Evolutionary conservation across 1,140 invertebrate species (phyloP).

Genomic region (Octopus bimaculoides): DNA sequence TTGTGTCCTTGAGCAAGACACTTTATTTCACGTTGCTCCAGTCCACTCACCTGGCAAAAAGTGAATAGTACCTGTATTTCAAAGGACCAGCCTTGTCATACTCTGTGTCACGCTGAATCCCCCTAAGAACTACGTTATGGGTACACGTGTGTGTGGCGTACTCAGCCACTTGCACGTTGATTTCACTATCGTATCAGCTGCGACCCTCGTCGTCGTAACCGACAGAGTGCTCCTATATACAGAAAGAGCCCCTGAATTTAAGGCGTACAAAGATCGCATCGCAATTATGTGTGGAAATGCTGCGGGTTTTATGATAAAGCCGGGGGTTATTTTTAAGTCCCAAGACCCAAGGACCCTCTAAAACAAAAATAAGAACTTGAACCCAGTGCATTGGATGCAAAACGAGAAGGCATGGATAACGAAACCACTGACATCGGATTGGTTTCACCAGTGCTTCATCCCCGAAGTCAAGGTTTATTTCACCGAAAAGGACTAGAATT

Average conservation of each 20-base stretch:
- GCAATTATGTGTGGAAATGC: not conserved
- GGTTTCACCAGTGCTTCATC: slow-evolving; percentile 1
- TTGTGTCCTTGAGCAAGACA: too few species aligned
- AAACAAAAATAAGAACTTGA: not conserved
- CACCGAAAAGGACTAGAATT: not conserved
- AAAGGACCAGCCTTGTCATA: too few species aligned
- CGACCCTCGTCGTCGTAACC: too few species aligned
- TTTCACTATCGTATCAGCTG: too few species aligned
- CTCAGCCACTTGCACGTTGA: too few species aligned
- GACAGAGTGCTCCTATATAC: too few species aligned
- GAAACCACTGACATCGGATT: not conserved
- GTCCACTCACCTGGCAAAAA: too few species aligned
- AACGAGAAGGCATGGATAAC: not conserved
- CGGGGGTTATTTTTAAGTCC: not conserved
- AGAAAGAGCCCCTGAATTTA: not conserved
- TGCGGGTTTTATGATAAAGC: not conserved
- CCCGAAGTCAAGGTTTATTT: not conserved
- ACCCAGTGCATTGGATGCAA: not conserved
- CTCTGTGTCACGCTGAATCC: too few species aligned
- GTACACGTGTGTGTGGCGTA: too few species aligned
- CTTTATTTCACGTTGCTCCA: too few species aligned
- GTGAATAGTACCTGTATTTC: too few species aligned
- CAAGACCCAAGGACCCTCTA: not conserved
- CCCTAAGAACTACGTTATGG: too few species aligned
- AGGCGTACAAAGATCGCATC: not conserved